Evolutionary conservation across 2,888 invertebrate genomes (phyloP).

Genomic region (Thelaira solivaga): DNA sequence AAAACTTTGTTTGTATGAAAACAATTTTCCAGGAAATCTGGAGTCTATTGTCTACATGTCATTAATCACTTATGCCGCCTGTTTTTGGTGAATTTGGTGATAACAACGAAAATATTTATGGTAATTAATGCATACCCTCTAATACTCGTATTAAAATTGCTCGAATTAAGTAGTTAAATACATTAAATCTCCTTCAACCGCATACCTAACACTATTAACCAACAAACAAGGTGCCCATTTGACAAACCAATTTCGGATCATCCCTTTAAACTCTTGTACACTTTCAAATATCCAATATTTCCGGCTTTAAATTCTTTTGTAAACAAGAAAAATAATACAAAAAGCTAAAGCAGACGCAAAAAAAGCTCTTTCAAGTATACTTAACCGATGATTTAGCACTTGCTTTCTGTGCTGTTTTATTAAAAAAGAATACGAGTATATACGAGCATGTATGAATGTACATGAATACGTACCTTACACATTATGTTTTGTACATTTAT

Average conservation of each 20-base stretch:
- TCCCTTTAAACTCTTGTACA: neutral
- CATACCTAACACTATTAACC: too few species aligned
- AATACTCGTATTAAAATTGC: too few species aligned
- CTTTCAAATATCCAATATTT: neutral
- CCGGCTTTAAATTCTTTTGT: constrained; percentile 14
- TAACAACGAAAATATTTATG: too few species aligned
- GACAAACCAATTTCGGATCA: neutral
- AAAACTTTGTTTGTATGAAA: too few species aligned
- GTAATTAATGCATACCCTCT: too few species aligned
- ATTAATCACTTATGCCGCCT: too few species aligned
- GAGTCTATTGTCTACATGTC: too few species aligned
- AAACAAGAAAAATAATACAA: neutral
- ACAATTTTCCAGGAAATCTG: too few species aligned
- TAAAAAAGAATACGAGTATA: too few species aligned
- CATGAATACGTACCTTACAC: neutral
- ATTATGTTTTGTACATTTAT: constrained; percentile 28
- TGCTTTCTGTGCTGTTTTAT: neutral
- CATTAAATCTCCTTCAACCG: neutral
- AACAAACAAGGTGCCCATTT: neutral
- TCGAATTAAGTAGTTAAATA: too few species aligned
- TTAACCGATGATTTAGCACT: constrained; percentile 20
- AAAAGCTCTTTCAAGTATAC: constrained; percentile 9
- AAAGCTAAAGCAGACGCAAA: neutral
- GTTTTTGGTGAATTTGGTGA: too few species aligned
- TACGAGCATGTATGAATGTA: too few species aligned